Percentiles rank a stretch among this genome's conserved stretches.
phyloP scores from a whole-genome alignment of 2,888 invertebrate genomes.

The Hydroisotoma schaefferi region DNA sequence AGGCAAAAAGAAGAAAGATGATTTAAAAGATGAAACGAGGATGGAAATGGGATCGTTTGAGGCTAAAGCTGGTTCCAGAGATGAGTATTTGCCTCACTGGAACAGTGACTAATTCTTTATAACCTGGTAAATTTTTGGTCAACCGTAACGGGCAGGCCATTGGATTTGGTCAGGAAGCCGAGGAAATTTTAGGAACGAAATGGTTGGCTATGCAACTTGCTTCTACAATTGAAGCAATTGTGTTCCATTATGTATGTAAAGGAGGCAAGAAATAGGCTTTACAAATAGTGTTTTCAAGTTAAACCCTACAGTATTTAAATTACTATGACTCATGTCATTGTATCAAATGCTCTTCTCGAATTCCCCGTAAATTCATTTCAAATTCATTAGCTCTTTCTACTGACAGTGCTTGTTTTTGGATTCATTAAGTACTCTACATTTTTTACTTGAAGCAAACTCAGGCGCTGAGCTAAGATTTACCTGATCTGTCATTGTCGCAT shows the following conservation, averaged over 20 bases:
- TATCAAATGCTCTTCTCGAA: no score
- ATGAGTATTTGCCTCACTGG: neutral
- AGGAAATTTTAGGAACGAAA: conserved; percentile 37
- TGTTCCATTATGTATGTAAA: conserved; percentile 24
- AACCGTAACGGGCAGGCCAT: conserved; percentile 26
- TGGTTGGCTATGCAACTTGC: conserved; percentile 34
- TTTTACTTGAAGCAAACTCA: no score
- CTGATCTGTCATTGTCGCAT: no score
- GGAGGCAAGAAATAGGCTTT: conserved; percentile 30
- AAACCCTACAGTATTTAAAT: neutral
- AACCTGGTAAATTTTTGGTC: conserved; percentile 29
- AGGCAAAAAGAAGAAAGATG: neutral
- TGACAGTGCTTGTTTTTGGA: no score
- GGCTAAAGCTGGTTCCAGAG: neutral
- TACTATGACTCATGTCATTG: neutral
- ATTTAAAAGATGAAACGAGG: no score
- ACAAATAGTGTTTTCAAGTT: conserved; percentile 1
- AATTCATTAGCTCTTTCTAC: no score
- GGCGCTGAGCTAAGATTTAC: no score
- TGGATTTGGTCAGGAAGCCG: conserved; percentile 21
- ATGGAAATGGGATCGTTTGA: neutral
- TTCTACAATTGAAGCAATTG: conserved; percentile 23
- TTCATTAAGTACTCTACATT: no score
- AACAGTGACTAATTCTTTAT: conserved; percentile 37
- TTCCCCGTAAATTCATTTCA: no score